Conservation (phyloP, 2,797 vertebrate species). For the Yasuhikotakia modesta region DNA sequence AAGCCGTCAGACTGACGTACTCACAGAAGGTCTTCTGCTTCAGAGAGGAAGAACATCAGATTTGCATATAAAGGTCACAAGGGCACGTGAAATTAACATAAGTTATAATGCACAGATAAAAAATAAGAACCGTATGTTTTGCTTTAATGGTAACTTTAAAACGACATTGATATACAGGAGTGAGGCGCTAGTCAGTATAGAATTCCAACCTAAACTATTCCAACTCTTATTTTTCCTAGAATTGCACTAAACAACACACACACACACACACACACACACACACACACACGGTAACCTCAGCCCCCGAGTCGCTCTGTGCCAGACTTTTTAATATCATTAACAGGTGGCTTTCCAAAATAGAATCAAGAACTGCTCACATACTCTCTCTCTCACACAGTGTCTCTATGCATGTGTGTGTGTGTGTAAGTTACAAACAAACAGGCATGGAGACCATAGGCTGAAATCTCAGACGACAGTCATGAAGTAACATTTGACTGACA, state of each 20-base stretch:
- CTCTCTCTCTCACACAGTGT: neutral
- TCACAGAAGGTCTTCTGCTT: too few species aligned
- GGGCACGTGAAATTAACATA: too few species aligned
- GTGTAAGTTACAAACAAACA: slow-evolving; percentile 33
- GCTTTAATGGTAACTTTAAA: neutral
- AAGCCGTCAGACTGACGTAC: too few species aligned
- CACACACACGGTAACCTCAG: slow-evolving; percentile 33
- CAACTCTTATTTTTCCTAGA: slow-evolving; percentile 32
- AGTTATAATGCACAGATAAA: too few species aligned
- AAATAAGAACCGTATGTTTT: too few species aligned
- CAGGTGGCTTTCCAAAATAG: slow-evolving; percentile 80
- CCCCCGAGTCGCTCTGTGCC: slow-evolving; percentile 27
- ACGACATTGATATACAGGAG: slow-evolving; percentile 8
- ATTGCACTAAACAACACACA: slow-evolving; percentile 16
- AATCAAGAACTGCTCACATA: slow-evolving; percentile 50
- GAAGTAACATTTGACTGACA: slow-evolving; percentile 48
- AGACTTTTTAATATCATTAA: slow-evolving; percentile 77
- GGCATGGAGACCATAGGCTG: slow-evolving; percentile 20
- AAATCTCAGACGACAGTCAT: slow-evolving; percentile 35
- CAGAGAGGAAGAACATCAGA: too few species aligned
- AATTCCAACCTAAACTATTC: neutral
- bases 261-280: slow-evolving; percentile 5
- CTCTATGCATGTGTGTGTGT: too few species aligned
- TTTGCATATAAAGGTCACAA: too few species aligned
- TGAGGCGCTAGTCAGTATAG: neutral